Base-by-base conservation (phyloP, 92 coral and sea anemone species). In the Virgularia gustaviana region DNA sequence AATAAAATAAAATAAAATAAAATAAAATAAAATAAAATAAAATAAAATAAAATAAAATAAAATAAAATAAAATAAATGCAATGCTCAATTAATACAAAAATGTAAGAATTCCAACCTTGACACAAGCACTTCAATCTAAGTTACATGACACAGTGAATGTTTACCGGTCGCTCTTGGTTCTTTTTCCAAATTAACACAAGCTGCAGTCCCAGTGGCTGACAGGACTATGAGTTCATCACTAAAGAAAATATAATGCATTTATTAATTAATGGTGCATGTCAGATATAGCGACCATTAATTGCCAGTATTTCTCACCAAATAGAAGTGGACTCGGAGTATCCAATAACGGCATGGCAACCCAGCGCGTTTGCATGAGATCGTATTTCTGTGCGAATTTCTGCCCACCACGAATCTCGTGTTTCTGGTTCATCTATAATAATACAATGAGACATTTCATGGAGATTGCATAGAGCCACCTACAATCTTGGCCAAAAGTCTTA, bases 351-450 rank as follows among this genome's bases (percentile, higher is more conserved):
- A 65, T 92, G 91, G 55, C 98, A 92, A 57, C 96, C 98, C 74
- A 92, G 88, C 2, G 98, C 88, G 27, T 91, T 79, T 24, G 98
- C 94, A 25, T 92, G 98, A 0, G 94, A 89, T 36, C 95, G 78
- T 59, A 92, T 92, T 68, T 92, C 98, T 37, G 88, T 92, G 47
- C 98, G 82, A 25, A 92, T 96, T 71, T 92, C 98, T 10, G 85
- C 85, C 98, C 98, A 92, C 98, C 98, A 92, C 0, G 98, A 95
- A 65, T 92, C 98, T 39, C 98, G 81, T 3, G 98, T 92, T 80
- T 92, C 98, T 9, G 98, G 98, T 16, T 92, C 98, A 71, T 92
- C 98, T 92, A n/a, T n/a, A n/a, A n/a, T n/a, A n/a, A n/a, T n/a
- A n/a, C n/a, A n/a, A n/a, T n/a, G n/a, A 65, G 19, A 57, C 27